A percentile compares a stretch with the other conserved stretches of the same genome.
Evolutionary conservation across 2,888 invertebrate genomes (phyloP).

Genomic region (Pollenia labialis): DNA sequence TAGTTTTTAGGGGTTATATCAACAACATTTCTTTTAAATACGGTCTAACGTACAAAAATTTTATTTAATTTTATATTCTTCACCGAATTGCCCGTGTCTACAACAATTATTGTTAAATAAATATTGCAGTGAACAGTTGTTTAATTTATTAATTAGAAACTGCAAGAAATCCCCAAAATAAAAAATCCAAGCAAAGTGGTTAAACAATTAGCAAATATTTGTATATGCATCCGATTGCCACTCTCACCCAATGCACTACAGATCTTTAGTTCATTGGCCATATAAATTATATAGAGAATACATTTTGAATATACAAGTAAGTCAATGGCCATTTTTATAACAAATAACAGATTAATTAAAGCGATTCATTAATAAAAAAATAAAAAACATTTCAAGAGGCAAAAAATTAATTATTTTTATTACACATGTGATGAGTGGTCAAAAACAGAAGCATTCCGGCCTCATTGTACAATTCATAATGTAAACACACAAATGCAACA

Average conservation of each 20-base stretch:
- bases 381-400: slow-evolving; percentile 38
- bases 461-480: slow-evolving; percentile 29
- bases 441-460: slow-evolving; percentile 72
- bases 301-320: slow-evolving; percentile 22
- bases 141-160: too few species aligned
- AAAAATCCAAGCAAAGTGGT: too few species aligned
- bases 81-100: too few species aligned
- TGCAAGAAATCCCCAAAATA: too few species aligned
- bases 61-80: too few species aligned
- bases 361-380: slow-evolving; percentile 50
- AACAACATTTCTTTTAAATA: too few species aligned
- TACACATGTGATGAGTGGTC: slow-evolving; percentile 72
- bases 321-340: not conserved
- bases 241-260: not conserved
- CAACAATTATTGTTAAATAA: too few species aligned
- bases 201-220: not conserved
- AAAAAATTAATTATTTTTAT: slow-evolving; percentile 48
- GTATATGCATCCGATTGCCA: not conserved
- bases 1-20: too few species aligned
- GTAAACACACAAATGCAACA: slow-evolving; percentile 47
- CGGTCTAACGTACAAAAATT: too few species aligned
- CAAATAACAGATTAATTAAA: slow-evolving; percentile 52
- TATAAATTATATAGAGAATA: not conserved
- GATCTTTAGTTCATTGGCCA: slow-evolving; percentile 19
- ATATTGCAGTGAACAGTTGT: too few species aligned